These are phyloP conservation scores for Protomyctophum bolini DNA, from an alignment of 2,113 vertebrate species.

Conservation along the genomic window DNA sequence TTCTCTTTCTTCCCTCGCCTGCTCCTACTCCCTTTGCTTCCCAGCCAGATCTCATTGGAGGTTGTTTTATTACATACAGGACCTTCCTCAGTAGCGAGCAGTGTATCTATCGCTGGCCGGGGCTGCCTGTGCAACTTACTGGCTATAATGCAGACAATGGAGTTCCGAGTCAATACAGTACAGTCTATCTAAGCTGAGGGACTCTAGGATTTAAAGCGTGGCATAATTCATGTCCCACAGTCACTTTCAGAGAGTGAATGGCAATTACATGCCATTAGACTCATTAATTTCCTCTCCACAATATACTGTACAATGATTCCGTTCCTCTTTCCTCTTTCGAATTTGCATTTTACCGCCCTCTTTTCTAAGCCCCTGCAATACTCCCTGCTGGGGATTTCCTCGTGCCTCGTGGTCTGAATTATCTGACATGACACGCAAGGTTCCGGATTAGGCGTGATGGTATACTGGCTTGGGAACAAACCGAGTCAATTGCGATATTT, in stretches of 20 bases:
- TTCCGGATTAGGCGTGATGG: constrained; percentile 37
- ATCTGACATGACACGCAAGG: constrained; percentile 54
- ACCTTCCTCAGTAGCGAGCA: constrained; percentile 37
- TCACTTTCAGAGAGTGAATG: constrained; percentile 32
- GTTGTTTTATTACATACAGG: constrained; percentile 24
- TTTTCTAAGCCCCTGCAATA: constrained; percentile 41
- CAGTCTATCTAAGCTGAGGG: constrained; percentile 42
- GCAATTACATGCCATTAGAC: constrained; percentile 57
- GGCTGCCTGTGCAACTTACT: constrained; percentile 55
- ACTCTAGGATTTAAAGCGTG: constrained; percentile 49
- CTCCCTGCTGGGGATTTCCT: constrained; percentile 53
- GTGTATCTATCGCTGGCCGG: constrained; percentile 14
- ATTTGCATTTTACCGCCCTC: constrained; percentile 42
- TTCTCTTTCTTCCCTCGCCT: neutral
- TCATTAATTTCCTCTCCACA: constrained; percentile 32
- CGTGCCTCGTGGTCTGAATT: constrained; percentile 42
- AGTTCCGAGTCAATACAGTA: constrained; percentile 41
- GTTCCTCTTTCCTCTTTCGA: constrained; percentile 19
- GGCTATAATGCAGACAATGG: constrained; percentile 23
- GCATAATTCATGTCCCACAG: constrained; percentile 26
- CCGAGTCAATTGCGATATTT: neutral
- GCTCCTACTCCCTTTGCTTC: constrained; percentile 1
- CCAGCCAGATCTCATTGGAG: constrained; percentile 47
- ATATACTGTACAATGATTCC: constrained; percentile 11
- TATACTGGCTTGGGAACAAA: constrained; percentile 7